These are phyloP conservation scores for Pterobdella sp. DNA, from an alignment of 2,888 invertebrate genomes.

Conservation along the genomic window DNA sequence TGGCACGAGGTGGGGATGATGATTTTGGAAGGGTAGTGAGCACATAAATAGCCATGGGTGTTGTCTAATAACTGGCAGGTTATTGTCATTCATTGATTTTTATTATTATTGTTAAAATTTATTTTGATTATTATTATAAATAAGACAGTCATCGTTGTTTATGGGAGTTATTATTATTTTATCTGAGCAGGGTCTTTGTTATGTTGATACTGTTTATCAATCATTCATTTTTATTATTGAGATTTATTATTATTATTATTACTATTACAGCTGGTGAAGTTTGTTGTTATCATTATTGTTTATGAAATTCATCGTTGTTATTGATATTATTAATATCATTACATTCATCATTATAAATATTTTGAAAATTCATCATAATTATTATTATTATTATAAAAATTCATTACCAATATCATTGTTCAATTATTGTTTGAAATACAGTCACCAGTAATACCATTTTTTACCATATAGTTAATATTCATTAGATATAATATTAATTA, in stretches of 20 bases:
- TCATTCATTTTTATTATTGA: background rate
- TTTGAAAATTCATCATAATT: no score
- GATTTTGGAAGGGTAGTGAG: constrained; percentile 65
- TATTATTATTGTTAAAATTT: no score
- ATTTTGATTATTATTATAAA: constrained; percentile 32
- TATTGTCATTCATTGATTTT: no score
- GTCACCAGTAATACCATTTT: background rate
- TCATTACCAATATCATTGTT: background rate
- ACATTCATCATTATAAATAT: no score
- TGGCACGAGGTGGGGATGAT: constrained; percentile 54
- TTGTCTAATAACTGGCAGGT: constrained; percentile 62
- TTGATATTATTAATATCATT: no score
- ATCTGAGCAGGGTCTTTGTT: no score
- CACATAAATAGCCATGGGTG: constrained; percentile 61
- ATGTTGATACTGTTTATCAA: background rate
- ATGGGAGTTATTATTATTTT: background rate
- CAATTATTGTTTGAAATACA: background rate
- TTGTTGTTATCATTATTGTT: no score
- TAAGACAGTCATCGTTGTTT: background rate
- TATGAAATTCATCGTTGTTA: no score
- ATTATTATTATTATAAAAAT: background rate
- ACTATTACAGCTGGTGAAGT: no score
- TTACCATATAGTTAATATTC: background rate
- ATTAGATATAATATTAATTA: no score
- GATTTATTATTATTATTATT: background rate